Evolutionary conservation across 2,888 invertebrate species (phyloP), one percentile per base, ranked within the genome.

Genomic region (Elysia crispata): DNA sequence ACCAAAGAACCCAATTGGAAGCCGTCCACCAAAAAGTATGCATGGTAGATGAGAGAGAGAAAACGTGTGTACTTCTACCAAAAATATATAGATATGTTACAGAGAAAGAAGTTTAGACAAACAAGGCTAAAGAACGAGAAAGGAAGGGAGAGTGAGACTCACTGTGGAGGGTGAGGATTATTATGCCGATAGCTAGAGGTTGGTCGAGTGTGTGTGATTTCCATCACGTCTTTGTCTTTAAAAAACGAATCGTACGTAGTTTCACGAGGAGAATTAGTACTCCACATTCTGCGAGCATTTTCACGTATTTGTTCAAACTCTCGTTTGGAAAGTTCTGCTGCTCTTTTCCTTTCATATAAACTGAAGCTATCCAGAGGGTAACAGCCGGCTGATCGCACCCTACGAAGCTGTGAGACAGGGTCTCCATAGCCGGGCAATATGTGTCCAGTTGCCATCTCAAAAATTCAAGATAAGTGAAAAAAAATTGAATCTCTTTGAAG

Each of bases 81-180:
- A 41, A 41, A 41, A 3, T 6, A 41, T 41, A 41, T 41, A 41
- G 41, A 41, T 41, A 6, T 41, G 41, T 3, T 41, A 11, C 41
- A 6, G 41, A 41, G 11, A 41, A 41, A 41, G 11, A 41, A 41
- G 11, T n/a, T 41, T 41, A 41, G 11, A 41, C 41, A 11, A 41
- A 41, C 11, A 41, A 41, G 41, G 23, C 64, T 41, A 66, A 60
- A 15, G 33, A 20, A 30, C 5, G 11, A 41, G 41, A 41, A 11
- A 41, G 41, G 3, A 11, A 11, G 41, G 3, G 41, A 41, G 41
- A 41, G 41, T 6, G 41, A 6, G 23, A 87, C 90, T 86, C 83
- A 90, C 90, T 84, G 82, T 73, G 88, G 85, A 3, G 90, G 90
- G 75, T 90, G 90, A 18, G 90, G 90, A 80, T 89, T 90, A 81